These are phyloP conservation scores for Microcebus griseorufus DNA, from an alignment of 2,113 vertebrate genomes.

Conservation along the genomic window DNA sequence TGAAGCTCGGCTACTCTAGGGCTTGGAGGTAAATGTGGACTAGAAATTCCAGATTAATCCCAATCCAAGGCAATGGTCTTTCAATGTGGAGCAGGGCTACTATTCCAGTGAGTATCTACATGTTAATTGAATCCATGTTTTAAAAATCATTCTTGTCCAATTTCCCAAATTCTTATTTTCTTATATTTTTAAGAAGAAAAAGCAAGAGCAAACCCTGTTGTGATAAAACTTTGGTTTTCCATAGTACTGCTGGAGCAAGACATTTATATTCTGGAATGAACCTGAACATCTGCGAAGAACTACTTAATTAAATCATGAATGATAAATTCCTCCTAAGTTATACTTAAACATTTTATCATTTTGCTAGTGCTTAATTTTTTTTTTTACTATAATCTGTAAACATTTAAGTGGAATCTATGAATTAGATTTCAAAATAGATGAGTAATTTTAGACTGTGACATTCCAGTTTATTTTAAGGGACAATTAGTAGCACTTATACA, in stretches of 20 bases:
- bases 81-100: not conserved
- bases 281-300: conserved; percentile 59
- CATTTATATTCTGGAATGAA: conserved; percentile 64
- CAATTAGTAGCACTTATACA: conserved; percentile 73
- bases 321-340: conserved; percentile 74
- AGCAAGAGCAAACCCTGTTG: not conserved
- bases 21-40: too few relatives aligned
- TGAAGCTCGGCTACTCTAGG: not conserved
- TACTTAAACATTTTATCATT: conserved; percentile 73
- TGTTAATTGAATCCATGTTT: not conserved
- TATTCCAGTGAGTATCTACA: not conserved
- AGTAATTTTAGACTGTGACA: conserved; percentile 74
- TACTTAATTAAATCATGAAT: conserved; percentile 76
- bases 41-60: not conserved
- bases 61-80: not conserved
- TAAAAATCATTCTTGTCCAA: not conserved
- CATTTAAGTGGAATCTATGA: conserved; percentile 76
- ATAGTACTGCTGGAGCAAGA: not conserved
- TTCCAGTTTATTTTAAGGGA: conserved; percentile 77
- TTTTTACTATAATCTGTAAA: conserved; percentile 74
- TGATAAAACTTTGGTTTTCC: conserved; percentile 30
- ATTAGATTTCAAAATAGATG: conserved; percentile 78
- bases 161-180: not conserved
- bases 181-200: not conserved
- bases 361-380: conserved; percentile 60